Conservation (phyloP, 2,797 vertebrate genomes). For the Poeciliopsis infans region DNA sequence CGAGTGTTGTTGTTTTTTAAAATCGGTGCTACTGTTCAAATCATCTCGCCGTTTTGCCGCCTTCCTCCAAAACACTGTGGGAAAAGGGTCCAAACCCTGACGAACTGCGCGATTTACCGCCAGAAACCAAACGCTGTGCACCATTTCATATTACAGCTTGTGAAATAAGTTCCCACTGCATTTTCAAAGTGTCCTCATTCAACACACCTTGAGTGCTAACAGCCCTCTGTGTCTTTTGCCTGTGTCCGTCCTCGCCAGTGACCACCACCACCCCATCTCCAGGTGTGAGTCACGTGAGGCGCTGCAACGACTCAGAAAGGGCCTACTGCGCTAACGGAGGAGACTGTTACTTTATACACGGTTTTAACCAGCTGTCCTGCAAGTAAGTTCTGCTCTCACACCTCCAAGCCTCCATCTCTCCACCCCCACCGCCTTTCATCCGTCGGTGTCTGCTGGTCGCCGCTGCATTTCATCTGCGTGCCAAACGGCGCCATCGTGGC, state of each 20-base stretch:
- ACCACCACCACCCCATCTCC: slow-evolving; percentile 90
- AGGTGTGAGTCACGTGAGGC: slow-evolving; percentile 90
- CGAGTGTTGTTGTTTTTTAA: neutral
- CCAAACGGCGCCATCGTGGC: slow-evolving; percentile 5
- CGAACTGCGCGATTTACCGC: too few relatives aligned
- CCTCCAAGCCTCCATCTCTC: slow-evolving; percentile 4
- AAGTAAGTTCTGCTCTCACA: slow-evolving; percentile 86
- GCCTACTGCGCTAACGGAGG: slow-evolving; percentile 95
- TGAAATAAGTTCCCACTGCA: too few relatives aligned
- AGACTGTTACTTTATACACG: slow-evolving; percentile 98
- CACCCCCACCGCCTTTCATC: slow-evolving; percentile 38
- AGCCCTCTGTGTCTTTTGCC: slow-evolving; percentile 13
- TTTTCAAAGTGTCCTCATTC: too few relatives aligned
- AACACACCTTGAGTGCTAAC: too few relatives aligned
- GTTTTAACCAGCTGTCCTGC: slow-evolving; percentile 97
- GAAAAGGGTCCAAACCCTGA: too few relatives aligned
- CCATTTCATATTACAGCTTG: too few relatives aligned
- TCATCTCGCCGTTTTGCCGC: neutral
- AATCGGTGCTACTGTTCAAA: too few relatives aligned
- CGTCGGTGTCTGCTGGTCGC: slow-evolving; percentile 37
- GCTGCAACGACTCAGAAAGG: slow-evolving; percentile 96
- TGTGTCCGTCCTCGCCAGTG: slow-evolving; percentile 51
- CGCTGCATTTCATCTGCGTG: slow-evolving; percentile 22
- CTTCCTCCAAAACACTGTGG: too few relatives aligned
- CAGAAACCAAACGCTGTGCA: too few relatives aligned